These are phyloP conservation scores for Mastigias papua DNA, from an alignment of 30 jellyfish, hydroid and myxozoan genomes.

Conservation along the genomic window DNA sequence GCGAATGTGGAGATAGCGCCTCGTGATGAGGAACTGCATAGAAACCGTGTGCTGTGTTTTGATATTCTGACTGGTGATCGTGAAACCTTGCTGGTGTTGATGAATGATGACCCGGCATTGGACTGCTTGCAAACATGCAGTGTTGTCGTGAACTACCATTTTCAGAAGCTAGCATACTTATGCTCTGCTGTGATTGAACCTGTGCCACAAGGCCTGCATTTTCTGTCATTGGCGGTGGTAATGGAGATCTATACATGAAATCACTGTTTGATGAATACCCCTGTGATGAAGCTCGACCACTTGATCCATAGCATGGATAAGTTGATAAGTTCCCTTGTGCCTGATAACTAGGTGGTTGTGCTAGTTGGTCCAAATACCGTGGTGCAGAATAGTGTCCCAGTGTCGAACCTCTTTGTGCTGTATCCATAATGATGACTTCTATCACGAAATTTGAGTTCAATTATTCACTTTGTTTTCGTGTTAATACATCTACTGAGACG, in stretches of 20 bases:
- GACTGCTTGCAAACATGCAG: conserved; percentile 95
- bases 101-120: conserved; percentile 68
- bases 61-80: conserved; percentile 87
- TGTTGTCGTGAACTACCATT: conserved; percentile 94
- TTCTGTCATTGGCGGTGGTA: conserved; percentile 85
- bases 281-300: conserved; percentile 68
- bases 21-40: conserved; percentile 95
- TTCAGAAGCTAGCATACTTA: conserved; percentile 74
- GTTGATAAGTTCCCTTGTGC: conserved; percentile 67
- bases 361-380: conserved; percentile 82
- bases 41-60: conserved; percentile 68
- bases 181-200: conserved; percentile 81
- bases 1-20: conserved; percentile 73
- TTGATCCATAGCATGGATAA: conserved; percentile 77
- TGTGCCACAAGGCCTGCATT: conserved; percentile 75
- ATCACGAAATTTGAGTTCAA: neutral
- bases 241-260: conserved; percentile 73
- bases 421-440: conserved; percentile 73
- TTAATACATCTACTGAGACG: conserved; percentile 59
- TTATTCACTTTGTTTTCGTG: neutral
- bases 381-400: conserved; percentile 94
- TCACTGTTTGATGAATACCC: conserved; percentile 64
- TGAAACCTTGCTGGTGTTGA: conserved; percentile 71
- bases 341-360: conserved; percentile 76
- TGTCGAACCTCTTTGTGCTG: conserved; percentile 92